A percentile compares a stretch with the other conserved stretches of the same genome.
phyloP scores from a whole-genome alignment of 2,888 invertebrate species.

The Ctenicera cuprea region DNA sequence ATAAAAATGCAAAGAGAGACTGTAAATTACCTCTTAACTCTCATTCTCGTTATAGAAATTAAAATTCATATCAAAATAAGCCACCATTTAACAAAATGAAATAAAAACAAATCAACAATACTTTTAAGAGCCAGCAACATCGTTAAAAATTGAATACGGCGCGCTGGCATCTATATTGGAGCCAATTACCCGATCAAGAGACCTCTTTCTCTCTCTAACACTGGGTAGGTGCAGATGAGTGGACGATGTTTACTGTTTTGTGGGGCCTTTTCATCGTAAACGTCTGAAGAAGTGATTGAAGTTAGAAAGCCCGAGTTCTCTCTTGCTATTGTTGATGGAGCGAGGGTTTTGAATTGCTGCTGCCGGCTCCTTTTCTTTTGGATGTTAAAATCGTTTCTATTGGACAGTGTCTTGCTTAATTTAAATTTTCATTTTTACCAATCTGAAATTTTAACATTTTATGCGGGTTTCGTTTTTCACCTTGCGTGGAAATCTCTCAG shows the following conservation, averaged over 20 bases:
- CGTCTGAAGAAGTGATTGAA: constrained; percentile 51
- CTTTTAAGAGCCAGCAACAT: constrained; percentile 52
- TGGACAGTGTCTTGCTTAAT: not conserved
- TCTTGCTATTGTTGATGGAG: constrained; percentile 35
- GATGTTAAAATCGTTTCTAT: constrained; percentile 13
- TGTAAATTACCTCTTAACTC: no score
- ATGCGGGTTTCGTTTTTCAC: no score
- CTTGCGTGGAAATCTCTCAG: no score
- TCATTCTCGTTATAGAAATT: constrained; percentile 43
- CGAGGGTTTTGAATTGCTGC: constrained; percentile 27
- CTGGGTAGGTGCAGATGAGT: constrained; percentile 11
- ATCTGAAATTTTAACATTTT: no score
- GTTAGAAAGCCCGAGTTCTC: constrained; percentile 46
- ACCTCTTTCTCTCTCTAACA: constrained; percentile 27
- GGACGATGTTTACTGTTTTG: constrained; percentile 41
- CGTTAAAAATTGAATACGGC: constrained; percentile 55
- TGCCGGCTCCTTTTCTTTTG: constrained; percentile 31
- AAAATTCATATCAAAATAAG: constrained; percentile 54
- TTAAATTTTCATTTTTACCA: not conserved
- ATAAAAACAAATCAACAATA: constrained; percentile 46
- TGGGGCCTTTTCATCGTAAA: constrained; percentile 49
- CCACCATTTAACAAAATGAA: constrained; percentile 45
- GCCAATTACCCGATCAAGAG: constrained; percentile 55
- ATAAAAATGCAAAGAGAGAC: no score
- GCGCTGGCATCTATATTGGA: constrained; percentile 56